These are phyloP conservation scores for Otolemur crassicaudatus DNA, from an alignment of 2,797 vertebrate genomes.

Conservation along the genomic window DNA sequence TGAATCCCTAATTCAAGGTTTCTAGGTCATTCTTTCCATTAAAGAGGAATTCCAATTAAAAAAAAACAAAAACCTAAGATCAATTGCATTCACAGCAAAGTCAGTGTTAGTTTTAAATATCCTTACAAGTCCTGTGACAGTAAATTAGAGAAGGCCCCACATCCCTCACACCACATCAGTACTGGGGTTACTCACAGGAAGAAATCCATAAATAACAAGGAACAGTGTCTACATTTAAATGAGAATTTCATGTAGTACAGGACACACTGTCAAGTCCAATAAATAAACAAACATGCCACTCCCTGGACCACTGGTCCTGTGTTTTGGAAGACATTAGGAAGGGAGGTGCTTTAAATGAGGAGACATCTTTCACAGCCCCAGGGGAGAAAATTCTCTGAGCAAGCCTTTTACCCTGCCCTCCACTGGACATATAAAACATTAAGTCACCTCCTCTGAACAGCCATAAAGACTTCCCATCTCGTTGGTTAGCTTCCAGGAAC, in stretches of 20 bases:
- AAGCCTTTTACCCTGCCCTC: neutral
- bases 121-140: neutral
- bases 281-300: accelerated
- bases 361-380: neutral
- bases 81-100: neutral
- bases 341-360: neutral
- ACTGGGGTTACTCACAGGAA: neutral
- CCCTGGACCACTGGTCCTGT: neutral
- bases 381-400: accelerated
- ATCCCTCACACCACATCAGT: neutral
- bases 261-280: neutral
- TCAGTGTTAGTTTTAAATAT: too few relatives aligned
- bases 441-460: neutral
- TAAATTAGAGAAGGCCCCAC: neutral
- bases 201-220: neutral
- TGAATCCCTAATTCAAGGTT: neutral
- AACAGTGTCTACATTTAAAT: neutral
- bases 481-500: neutral
- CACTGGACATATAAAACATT: neutral
- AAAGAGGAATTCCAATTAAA: neutral
- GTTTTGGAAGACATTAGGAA: neutral
- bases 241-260: neutral
- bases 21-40: neutral
- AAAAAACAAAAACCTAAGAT: neutral
- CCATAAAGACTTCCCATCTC: too few relatives aligned